phyloP scores from a whole-genome alignment of 1,140 invertebrate species.

The Bemisia tabaci region DNA sequence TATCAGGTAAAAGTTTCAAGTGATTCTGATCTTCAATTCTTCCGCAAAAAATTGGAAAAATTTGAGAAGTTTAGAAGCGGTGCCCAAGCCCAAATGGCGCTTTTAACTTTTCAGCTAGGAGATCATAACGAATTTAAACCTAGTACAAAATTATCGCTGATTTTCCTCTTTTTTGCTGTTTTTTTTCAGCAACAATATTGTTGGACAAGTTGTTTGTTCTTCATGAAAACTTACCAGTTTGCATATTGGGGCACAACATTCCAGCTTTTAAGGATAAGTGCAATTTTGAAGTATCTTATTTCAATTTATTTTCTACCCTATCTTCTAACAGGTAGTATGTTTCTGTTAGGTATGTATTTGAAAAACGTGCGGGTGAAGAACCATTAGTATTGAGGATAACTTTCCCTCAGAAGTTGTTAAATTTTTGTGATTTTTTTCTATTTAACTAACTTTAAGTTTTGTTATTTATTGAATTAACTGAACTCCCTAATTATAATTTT shows the following conservation, averaged over 20 bases:
- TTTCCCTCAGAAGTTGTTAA: not conserved
- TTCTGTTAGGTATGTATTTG: not conserved
- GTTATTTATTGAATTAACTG: too few species aligned
- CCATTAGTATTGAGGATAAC: not conserved
- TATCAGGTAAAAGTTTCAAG: too few species aligned
- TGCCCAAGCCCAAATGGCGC: too few species aligned
- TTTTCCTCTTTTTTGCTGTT: slow-evolving; percentile 8
- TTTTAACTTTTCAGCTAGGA: too few species aligned
- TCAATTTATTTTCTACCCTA: slow-evolving; percentile 14
- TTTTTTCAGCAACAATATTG: slow-evolving; percentile 13
- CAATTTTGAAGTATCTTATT: slow-evolving; percentile 8
- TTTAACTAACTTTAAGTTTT: too few species aligned
- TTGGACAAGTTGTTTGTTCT: slow-evolving; percentile 9
- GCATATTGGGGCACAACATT: slow-evolving; percentile 13
- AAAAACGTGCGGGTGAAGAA: not conserved
- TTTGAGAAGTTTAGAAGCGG: too few species aligned
- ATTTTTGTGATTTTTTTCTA: not conserved
- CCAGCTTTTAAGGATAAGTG: slow-evolving; percentile 7
- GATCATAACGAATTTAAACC: too few species aligned
- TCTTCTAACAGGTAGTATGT: slow-evolving; percentile 7
- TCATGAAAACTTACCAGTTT: slow-evolving; percentile 14
- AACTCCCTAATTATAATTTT: too few species aligned
- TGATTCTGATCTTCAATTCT: too few species aligned
- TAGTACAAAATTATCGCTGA: slow-evolving; percentile 6
- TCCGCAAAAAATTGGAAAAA: too few species aligned